These are phyloP conservation scores for Fabriciana adippe DNA, from an alignment of 2,888 invertebrate genomes.

Conservation along the genomic window DNA sequence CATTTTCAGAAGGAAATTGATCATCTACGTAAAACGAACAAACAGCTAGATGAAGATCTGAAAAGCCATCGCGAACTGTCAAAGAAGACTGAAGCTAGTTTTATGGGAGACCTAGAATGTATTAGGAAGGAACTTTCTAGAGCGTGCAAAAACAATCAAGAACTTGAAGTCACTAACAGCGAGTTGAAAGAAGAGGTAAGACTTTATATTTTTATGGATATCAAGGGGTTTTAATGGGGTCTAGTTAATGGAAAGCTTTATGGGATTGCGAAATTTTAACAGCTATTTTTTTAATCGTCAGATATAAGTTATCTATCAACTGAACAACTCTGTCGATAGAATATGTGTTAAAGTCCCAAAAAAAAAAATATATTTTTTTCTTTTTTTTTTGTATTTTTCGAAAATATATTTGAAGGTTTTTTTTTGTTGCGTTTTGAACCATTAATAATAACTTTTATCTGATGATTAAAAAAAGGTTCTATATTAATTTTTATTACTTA, in stretches of 20 bases:
- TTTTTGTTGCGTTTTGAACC: too few relatives aligned
- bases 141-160: conserved; percentile 81
- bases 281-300: too few relatives aligned
- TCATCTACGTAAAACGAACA: conserved; percentile 64
- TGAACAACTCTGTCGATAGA: too few relatives aligned
- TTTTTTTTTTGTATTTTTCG: too few relatives aligned
- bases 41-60: conserved; percentile 75
- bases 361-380: too few relatives aligned
- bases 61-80: conserved; percentile 69
- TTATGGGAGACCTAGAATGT: conserved; percentile 73
- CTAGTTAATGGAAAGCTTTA: neutral
- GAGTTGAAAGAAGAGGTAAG: conserved; percentile 86
- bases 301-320: too few relatives aligned
- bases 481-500: too few relatives aligned
- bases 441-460: too few relatives aligned
- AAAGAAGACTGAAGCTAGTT: conserved; percentile 70
- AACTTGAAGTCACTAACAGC: conserved; percentile 85
- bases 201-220: neutral
- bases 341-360: too few relatives aligned
- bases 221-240: neutral
- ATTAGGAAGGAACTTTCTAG: conserved; percentile 79
- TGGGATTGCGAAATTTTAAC: neutral
- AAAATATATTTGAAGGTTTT: too few relatives aligned
- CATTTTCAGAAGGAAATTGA: conserved; percentile 64
- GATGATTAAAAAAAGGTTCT: too few relatives aligned